A percentile compares a stretch with the other conserved stretches of the same genome.
These are phyloP conservation scores for Mormyrus hasselquistii DNA, from an alignment of 2,797 vertebrate genomes.

Conservation along the genomic window DNA sequence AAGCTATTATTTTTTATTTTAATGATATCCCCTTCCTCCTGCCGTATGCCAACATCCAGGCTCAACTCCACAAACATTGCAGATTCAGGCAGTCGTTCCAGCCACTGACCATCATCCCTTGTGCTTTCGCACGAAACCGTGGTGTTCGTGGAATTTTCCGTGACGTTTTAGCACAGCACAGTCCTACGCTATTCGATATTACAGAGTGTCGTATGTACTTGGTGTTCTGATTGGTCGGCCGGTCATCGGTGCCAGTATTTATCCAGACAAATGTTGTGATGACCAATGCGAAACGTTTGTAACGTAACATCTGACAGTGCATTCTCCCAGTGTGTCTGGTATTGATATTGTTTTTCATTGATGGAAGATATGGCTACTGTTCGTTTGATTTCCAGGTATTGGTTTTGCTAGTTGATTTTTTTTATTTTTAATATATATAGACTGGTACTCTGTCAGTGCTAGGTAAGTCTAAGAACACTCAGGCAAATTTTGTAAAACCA, in stretches of 20 bases:
- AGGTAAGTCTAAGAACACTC: slow-evolving; percentile 57
- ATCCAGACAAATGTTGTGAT: slow-evolving; percentile 32
- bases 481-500: slow-evolving; percentile 64
- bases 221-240: slow-evolving; percentile 35
- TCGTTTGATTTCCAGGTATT: not conserved
- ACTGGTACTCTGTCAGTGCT: slow-evolving; percentile 28
- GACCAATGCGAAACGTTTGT: slow-evolving; percentile 30
- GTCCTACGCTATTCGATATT: slow-evolving; percentile 38
- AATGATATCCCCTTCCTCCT: slow-evolving; percentile 17
- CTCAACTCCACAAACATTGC: slow-evolving; percentile 42
- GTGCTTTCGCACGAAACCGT: slow-evolving; percentile 35
- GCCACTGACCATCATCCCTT: slow-evolving; percentile 34
- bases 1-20: not conserved
- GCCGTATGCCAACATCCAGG: slow-evolving; percentile 27
- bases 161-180: slow-evolving; percentile 31
- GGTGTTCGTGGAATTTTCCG: slow-evolving; percentile 25
- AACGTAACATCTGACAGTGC: slow-evolving; percentile 13
- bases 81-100: slow-evolving; percentile 50
- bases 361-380: not conserved
- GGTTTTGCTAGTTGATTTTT: slow-evolving; percentile 28
- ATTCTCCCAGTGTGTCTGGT: not conserved
- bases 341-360: slow-evolving; percentile 6
- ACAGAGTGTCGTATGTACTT: slow-evolving; percentile 46
- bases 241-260: slow-evolving; percentile 48
- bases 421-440: not conserved